Percentiles rank a stretch among this genome's conserved stretches.
Evolutionary conservation across 2,888 invertebrate genomes (phyloP).

Genomic region (Caenorhabditis sp.): DNA sequence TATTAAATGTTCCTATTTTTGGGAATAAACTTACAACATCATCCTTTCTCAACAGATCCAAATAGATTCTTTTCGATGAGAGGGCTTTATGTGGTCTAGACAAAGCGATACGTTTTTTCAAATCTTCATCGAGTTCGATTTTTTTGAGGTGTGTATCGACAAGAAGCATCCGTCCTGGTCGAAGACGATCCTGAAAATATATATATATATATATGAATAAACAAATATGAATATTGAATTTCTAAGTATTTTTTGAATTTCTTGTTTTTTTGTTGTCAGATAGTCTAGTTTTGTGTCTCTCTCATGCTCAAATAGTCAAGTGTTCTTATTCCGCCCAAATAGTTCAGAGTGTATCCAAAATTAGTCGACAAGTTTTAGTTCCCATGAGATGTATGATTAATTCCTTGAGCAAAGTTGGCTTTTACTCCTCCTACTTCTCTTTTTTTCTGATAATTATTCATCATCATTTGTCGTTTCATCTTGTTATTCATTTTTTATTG

Average conservation of each 20-base stretch:
- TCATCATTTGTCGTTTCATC: conserved; percentile 12
- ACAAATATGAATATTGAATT: neutral
- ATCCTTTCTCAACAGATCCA: conserved; percentile 69
- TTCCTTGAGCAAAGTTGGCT: conserved; percentile 6
- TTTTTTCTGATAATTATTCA: conserved; percentile 10
- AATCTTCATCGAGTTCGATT: conserved; percentile 90
- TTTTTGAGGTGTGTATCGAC: conserved; percentile 88
- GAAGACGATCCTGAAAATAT: conserved; percentile 86
- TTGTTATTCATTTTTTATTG: conserved; percentile 10
- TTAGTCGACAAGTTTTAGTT: neutral
- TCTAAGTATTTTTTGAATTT: neutral
- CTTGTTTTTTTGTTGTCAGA: neutral
- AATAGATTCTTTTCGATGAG: conserved; percentile 63
- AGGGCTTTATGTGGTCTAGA: conserved; percentile 86
- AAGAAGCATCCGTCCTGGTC: conserved; percentile 96
- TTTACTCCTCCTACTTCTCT: conserved; percentile 6
- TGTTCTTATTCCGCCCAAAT: neutral
- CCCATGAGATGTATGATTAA: conserved; percentile 3
- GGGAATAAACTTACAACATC: conserved; percentile 63
- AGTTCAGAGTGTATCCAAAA: neutral
- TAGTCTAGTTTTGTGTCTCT: too few species aligned
- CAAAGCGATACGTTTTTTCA: conserved; percentile 86
- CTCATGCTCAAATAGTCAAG: neutral
- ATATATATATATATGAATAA: too few species aligned
- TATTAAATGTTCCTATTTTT: too few species aligned